Evolutionary conservation across 2,888 invertebrate species (phyloP), one percentile per base, ranked within the genome.

Genomic region (Theristus sp.): DNA sequence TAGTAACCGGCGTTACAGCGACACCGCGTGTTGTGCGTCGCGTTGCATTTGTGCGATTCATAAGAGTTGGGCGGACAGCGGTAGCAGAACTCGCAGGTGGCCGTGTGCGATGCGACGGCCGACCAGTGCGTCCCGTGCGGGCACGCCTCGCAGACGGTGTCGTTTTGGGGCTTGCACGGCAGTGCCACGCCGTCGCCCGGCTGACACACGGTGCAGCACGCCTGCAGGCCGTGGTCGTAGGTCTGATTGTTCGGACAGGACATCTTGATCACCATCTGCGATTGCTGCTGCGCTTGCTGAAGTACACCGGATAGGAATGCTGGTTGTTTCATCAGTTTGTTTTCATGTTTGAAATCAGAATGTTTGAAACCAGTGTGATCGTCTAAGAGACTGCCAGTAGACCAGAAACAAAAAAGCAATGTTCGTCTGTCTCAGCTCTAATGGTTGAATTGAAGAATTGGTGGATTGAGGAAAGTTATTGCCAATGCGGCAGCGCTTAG

Each of bases 21-120:
- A 60, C 72, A 72, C 24, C 65, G 58, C 6, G 70, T 68, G 63
- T 72, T 68, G 49, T 70, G 69, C 1, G 70, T 70, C 6, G 55
- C 58, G 61, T 68, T 71, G 61, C 71, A 71, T 31, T 63, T 60
- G n/a, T 62, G 63, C 46, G 65, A 58, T 28, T 67, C 63, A 57
- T 65, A 65, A 1, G 67, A 63, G 55, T 68, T 65, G 38, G 64
- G 65, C 6, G 64, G 65, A 61, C 72, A 71, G n/a, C 61, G 61
- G 53, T 65, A 65, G 62, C 72, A 71, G 17, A 57, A 60, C 49
- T 60, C 62, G 61, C 72, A 72, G 10, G 62, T 38, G 24, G 65
- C 62, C 6, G 61, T 61, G 59, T 67, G 66, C 56, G 67, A 66
- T 46, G 25, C 29, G 24, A 46, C 31, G 13, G 62, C 58, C 1